Conservation (phyloP, 2,888 invertebrate genomes). For the Drosophila falleni region DNA sequence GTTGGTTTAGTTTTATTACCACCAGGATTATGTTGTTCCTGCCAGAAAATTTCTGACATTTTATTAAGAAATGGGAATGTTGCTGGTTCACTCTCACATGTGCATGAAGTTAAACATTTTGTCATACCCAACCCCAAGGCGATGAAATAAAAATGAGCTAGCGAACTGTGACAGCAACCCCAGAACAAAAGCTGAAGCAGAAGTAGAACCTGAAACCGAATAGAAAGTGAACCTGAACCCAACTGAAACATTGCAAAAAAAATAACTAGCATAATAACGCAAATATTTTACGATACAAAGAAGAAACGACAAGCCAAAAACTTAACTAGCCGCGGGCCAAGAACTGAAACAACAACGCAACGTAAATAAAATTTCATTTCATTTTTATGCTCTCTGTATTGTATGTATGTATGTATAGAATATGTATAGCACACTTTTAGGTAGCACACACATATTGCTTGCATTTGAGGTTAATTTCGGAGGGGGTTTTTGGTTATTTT, state of each 20-base stretch:
- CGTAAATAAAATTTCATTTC: constrained; percentile 75
- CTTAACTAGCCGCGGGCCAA: constrained; percentile 76
- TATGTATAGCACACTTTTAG: constrained; percentile 46
- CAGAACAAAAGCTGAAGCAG: constrained; percentile 20
- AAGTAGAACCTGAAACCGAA: constrained; percentile 18
- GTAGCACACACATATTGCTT: constrained; percentile 69
- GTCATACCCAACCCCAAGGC: constrained; percentile 66
- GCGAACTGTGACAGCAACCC: constrained; percentile 55
- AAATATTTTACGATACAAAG: constrained; percentile 76
- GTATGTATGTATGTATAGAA: not conserved
- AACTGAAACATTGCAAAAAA: constrained; percentile 40
- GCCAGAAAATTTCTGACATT: constrained; percentile 66
- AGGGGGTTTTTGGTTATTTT: constrained; percentile 12
- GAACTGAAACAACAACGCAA: constrained; percentile 59
- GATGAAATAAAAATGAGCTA: constrained; percentile 76
- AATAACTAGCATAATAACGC: constrained; percentile 81
- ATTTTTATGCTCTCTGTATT: constrained; percentile 46
- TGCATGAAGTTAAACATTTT: constrained; percentile 54
- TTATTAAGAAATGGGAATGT: constrained; percentile 60
- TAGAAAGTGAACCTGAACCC: constrained; percentile 5
- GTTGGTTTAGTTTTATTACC: constrained; percentile 54
- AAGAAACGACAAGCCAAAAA: constrained; percentile 74
- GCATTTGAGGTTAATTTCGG: constrained; percentile 76
- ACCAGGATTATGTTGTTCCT: constrained; percentile 31
- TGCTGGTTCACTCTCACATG: constrained; percentile 38